A percentile compares a stretch with the other conserved stretches of the same genome.
Evolutionary conservation across 2,888 invertebrate genomes (phyloP).

Genomic region (Lysandra coridon): DNA sequence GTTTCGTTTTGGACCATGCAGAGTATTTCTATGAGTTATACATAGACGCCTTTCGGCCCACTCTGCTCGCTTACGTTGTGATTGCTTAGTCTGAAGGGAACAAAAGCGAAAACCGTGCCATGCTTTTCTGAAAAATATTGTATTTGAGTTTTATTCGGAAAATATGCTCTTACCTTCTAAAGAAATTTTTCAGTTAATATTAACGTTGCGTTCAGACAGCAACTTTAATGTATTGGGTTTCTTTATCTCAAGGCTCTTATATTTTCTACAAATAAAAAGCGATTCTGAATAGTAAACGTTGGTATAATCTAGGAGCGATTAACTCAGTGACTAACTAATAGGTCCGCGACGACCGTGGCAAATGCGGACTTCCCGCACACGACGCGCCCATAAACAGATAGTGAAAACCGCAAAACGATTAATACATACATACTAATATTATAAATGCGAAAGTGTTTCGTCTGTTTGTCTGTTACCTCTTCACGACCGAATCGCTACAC

Average conservation of each 20-base stretch:
- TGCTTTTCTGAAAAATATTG: no score
- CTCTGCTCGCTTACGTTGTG: no score
- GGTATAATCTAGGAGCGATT: constrained; percentile 55
- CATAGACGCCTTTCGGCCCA: no score
- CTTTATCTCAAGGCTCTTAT: background rate
- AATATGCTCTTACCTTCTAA: background rate
- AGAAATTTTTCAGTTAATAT: background rate
- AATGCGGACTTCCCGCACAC: constrained; percentile 64
- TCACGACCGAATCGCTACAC: no score
- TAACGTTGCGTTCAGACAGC: background rate
- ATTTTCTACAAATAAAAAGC: constrained; percentile 22
- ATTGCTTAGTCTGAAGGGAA: no score
- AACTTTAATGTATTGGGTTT: background rate
- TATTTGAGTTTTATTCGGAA: no score
- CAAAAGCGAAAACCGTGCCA: no score
- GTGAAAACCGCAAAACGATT: constrained; percentile 10
- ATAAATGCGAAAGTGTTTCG: no score
- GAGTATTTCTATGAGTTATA: no score
- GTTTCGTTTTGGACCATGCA: no score
- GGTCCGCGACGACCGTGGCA: constrained; percentile 60
- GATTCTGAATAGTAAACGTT: constrained; percentile 49
- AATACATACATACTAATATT: no score
- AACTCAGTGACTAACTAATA: constrained; percentile 59
- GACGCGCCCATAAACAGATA: constrained; percentile 36
- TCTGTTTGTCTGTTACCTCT: no score